phyloP scores from a whole-genome alignment of 2,797 vertebrate species.

The Tokudaia muenninki region DNA sequence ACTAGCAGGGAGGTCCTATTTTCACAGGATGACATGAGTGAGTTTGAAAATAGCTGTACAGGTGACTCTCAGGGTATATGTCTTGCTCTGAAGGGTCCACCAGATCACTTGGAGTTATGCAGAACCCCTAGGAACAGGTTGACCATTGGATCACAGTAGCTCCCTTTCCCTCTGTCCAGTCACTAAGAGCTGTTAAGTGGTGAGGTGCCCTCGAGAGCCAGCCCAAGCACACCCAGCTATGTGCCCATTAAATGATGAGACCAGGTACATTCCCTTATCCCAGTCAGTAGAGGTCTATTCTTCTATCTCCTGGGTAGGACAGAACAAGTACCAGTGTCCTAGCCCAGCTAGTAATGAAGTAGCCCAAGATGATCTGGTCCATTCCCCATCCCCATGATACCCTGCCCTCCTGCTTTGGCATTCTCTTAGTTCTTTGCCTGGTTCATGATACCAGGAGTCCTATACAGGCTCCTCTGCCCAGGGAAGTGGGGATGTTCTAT shows the following conservation, averaged over 20 bases:
- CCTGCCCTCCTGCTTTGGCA: not conserved
- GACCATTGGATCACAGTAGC: not conserved
- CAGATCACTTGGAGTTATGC: not conserved
- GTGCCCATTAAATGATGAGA: too few relatives aligned
- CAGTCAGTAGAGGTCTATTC: not conserved
- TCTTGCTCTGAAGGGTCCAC: not conserved
- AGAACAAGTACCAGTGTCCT: not conserved
- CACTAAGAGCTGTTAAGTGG: not conserved
- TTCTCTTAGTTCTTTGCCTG: not conserved
- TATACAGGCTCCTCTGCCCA: not conserved
- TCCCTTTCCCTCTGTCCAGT: not conserved
- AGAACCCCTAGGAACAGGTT: not conserved
- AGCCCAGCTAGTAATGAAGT: not conserved
- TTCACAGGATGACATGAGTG: not conserved
- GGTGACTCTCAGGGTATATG: not conserved
- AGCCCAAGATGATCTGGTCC: not conserved
- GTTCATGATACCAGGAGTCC: not conserved
- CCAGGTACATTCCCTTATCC: not conserved
- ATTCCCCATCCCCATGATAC: not conserved
- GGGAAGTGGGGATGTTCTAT: not conserved
- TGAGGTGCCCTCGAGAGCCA: not conserved
- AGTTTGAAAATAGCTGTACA: not conserved
- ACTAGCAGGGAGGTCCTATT: not conserved
- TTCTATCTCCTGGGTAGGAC: not conserved
- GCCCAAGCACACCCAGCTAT: not conserved